Percentiles rank a stretch among this genome's conserved stretches.
Evolutionary conservation across 2,888 invertebrate genomes (phyloP).

Genomic region (Norana najaformis): DNA sequence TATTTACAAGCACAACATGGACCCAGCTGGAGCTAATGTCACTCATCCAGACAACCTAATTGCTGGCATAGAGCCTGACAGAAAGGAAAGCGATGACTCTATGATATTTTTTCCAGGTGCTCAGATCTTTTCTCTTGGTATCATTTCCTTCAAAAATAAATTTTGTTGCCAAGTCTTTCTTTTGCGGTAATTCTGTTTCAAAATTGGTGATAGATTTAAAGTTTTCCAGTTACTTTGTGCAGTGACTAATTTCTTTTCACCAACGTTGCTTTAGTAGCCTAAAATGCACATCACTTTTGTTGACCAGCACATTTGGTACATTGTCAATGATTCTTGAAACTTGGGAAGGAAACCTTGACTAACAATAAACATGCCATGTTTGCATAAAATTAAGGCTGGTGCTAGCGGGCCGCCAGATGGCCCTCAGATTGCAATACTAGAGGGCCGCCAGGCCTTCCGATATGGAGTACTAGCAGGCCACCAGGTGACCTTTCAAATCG

Average conservation of each 20-base stretch:
- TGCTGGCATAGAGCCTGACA: slow-evolving; percentile 28
- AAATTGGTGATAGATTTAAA: not conserved
- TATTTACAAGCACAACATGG: not conserved
- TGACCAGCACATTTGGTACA: no score
- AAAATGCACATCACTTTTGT: not conserved
- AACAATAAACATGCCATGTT: no score
- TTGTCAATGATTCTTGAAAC: no score
- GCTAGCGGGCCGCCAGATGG: no score
- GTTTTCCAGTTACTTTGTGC: not conserved
- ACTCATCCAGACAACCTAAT: not conserved
- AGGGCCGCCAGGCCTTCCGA: no score
- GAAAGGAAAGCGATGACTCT: slow-evolving; percentile 47
- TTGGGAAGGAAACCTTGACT: no score
- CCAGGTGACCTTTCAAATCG: no score
- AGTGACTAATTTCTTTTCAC: not conserved
- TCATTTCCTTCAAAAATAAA: not conserved
- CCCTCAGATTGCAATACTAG: no score
- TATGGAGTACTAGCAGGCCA: no score
- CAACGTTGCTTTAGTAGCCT: not conserved
- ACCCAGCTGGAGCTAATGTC: not conserved
- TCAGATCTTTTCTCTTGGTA: not conserved
- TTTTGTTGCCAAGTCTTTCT: not conserved
- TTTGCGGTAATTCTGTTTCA: not conserved
- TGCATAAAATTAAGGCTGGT: no score
- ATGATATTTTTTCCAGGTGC: slow-evolving; percentile 41